phyloP scores from a whole-genome alignment of 2,888 invertebrate genomes.

The Tanaodytes sp. region DNA sequence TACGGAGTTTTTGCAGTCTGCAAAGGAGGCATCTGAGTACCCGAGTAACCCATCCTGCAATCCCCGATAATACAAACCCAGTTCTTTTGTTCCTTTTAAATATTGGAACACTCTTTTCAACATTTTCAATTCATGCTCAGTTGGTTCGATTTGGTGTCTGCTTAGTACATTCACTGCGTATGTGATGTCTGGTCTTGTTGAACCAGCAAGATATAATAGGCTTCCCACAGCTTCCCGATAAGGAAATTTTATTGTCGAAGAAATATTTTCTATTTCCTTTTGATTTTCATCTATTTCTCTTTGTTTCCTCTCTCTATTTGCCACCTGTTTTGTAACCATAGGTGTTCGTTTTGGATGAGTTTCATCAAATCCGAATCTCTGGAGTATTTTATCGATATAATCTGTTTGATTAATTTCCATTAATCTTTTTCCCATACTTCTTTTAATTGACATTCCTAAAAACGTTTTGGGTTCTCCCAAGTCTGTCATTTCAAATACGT shows the following conservation, averaged over 20 bases:
- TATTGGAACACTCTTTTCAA: neutral
- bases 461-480: neutral
- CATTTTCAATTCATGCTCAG: neutral
- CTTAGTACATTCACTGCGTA: no score
- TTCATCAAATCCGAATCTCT: neutral
- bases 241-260: no score
- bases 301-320: neutral
- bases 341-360: neutral
- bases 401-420: neutral
- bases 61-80: neutral
- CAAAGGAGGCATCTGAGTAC: no score
- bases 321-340: neutral
- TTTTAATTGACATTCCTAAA: neutral
- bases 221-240: no score
- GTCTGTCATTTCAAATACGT: neutral
- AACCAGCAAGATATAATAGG: no score
- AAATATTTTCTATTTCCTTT: no score
- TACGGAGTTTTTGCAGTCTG: neutral
- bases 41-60: neutral
- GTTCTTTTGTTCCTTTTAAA: neutral
- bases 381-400: neutral
- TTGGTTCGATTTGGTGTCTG: neutral
- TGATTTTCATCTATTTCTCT: neutral
- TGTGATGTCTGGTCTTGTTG: no score
- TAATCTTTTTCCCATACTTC: neutral